Conservation (phyloP, 2,888 invertebrate genomes). For the Malthinus seriepunctatus region DNA sequence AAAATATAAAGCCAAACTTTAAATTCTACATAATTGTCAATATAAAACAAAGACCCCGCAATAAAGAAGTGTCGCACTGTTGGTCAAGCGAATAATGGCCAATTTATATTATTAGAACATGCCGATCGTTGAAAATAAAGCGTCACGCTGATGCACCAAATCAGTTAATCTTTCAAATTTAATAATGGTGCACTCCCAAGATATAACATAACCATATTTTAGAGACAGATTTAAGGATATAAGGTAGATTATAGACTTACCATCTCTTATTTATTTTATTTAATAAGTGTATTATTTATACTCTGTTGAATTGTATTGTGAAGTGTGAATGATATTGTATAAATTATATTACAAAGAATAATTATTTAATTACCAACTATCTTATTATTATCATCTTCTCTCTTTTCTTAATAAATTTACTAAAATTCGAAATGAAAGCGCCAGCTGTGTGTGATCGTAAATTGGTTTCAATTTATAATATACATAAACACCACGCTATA, state of each 20-base stretch:
- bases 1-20: too few relatives aligned
- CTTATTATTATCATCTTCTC: too few relatives aligned
- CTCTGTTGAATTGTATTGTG: background rate
- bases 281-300: background rate
- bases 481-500: too few relatives aligned
- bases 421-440: too few relatives aligned
- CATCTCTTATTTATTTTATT: background rate
- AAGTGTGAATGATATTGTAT: too few relatives aligned
- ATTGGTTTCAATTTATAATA: too few relatives aligned
- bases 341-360: background rate
- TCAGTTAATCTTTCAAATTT: slow-evolving; percentile 12
- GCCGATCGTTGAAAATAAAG: slow-evolving; percentile 26
- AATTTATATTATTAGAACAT: slow-evolving; percentile 29
- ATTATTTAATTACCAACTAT: background rate
- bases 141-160: slow-evolving; percentile 17
- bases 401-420: too few relatives aligned
- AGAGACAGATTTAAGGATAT: too few relatives aligned
- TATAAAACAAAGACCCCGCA: slow-evolving; percentile 19
- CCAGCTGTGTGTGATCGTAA: too few relatives aligned
- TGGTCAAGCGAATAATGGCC: slow-evolving; percentile 28
- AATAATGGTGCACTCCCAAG: slow-evolving; percentile 2
- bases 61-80: slow-evolving; percentile 26
- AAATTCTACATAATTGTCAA: slow-evolving; percentile 22
- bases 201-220: too few relatives aligned
- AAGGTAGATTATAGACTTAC: too few relatives aligned